Base-by-base conservation (phyloP, 1,140 invertebrate genomes). In the Drosophila oshimai region DNA sequence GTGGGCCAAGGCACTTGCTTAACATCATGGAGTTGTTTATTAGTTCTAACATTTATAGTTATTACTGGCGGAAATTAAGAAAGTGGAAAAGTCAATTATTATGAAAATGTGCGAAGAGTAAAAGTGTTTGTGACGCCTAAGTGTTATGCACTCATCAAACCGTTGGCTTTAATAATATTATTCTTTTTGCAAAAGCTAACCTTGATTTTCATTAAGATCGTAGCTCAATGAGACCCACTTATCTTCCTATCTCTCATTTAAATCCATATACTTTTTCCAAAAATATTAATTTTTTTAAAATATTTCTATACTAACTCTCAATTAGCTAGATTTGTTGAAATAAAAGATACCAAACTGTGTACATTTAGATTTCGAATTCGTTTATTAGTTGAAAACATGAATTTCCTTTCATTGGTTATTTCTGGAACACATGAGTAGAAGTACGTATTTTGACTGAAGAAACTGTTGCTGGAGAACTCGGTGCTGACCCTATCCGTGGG, bases 31-130 rank as follows among this genome's bases (percentile, higher is more conserved):
- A 53, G 17, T 75, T 80, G 47, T 68, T 81, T 81, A 81, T 77
- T 62, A 69, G 55, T 69, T 69, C 36, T 29, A 73, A 60, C 46
- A 46, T 55, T 69, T 62, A 77, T 53, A 47, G 75, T 83, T 55
- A 68, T 81, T 44, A 39, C 47, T 45, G 41, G 28, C 20, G 46
- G 36, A 37, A 49, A 31, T 64, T 39, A 36, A 20, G 37, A 15
- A 24, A 49, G 41, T 10, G 33, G 18, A 17, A 36, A 36, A 62
- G 44, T 39, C 44, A 18, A 42, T 22, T 55, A 17, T 50, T 49
- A 13, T 13, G 12, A 51, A 44, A 22, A 26, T 47, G 45, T 47
- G 33, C 34, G 44, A 7, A 15, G 17, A 54, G 5, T 7, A 18
- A 4, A 28, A 29, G 29, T 15, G 26, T 26, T 20, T 34, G 7